Evolutionary conservation across 1,140 invertebrate species (phyloP), one percentile per base, ranked within the genome.

Genomic region (Danaus melanippus): DNA sequence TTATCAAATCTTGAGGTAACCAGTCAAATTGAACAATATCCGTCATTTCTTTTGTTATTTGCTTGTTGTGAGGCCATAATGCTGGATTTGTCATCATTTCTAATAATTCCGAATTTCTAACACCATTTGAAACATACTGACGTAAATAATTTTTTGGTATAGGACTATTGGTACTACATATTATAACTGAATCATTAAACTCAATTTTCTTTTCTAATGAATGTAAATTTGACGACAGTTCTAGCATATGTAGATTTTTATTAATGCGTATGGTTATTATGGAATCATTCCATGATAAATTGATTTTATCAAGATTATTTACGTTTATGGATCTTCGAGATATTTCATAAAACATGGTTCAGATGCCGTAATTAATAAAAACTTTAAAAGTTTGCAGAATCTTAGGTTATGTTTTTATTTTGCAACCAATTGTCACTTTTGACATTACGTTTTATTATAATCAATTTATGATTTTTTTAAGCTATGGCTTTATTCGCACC

Each of bases 151-250:
- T 52, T 9, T 62, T 50, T 12, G 71, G 50, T 9, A 62, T 66
- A 0, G 80, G 78, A 50, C 76, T 78, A 7, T 53, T 57, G 49
- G 66, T 76, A 7, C 71, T 62, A 12, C 42, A 57, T 15, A 54
- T 47, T 47, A 80, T 65, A 10, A 58, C 57, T 32, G 49, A 62
- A 50, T 77, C 69, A 9, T 50, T 48, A 11, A 73, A 66, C 61
- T 86, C 68, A 10, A 86, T 63, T 43, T 63, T 62, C 56, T 79
- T 79, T n/a, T 84, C 72, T 9, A 76, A 58, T 50, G 66, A 73
- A 12, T 74, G 46, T 21, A 83, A 53, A 67, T 82, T 71, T 43
- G 68, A 67, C 0, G 78, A 62, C 46, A 68, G 78, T 44, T 82
- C 67, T 7, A 75, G 68, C 42, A 80, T 53, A 61, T 71, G 62